Base-by-base conservation (phyloP, 1,140 invertebrate species). In the Bombus consobrinus region DNA sequence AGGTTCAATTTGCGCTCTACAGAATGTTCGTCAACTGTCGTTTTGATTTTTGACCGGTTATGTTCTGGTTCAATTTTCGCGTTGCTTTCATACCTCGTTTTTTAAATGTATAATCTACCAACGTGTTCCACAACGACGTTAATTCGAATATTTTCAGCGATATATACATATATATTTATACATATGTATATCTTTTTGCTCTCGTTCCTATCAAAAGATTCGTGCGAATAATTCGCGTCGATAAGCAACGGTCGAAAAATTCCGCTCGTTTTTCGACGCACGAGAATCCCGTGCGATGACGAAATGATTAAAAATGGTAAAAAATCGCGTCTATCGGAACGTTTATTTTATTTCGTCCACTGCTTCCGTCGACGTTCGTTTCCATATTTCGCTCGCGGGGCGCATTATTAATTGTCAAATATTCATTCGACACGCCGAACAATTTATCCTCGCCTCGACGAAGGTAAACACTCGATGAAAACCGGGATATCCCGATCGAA, bases 1-100 rank as follows among this genome's bases (percentile, higher is more conserved):
- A 68, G 43, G 83, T 83, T 66, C 73, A 75, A 87, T 92, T 87
- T 72, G 72, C 62, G 43, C 80, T 88, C 80, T 87, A 69, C 83
- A 89, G 82, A 41, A 66, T 69, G 32, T 73, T 81, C 64, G 72
- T 53, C 39, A 22, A 62, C 43, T 64, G 71, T 32, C 12, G 22
- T n/a, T 15, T 13, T 13, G 12, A 84, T 69, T 79, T 66, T 64
- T 79, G 4, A n/a, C 62, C 62, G 47, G 22, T 43, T 47, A 43
- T 25, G 13, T 32, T 69, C 64, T 22, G 47, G 15, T 53, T 59
- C 57, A 74, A 66, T 66, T 43, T 75, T 79, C 22, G 9, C 41
- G 2, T 77, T 53, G 37, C 62, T 71, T 82, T 59, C 28, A 37
- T 68, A 18, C 0, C 32, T 34, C 18, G 25, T 47, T 66, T 66